Conservation (phyloP, 1,140 invertebrate genomes). For the Drusus annulatus region DNA sequence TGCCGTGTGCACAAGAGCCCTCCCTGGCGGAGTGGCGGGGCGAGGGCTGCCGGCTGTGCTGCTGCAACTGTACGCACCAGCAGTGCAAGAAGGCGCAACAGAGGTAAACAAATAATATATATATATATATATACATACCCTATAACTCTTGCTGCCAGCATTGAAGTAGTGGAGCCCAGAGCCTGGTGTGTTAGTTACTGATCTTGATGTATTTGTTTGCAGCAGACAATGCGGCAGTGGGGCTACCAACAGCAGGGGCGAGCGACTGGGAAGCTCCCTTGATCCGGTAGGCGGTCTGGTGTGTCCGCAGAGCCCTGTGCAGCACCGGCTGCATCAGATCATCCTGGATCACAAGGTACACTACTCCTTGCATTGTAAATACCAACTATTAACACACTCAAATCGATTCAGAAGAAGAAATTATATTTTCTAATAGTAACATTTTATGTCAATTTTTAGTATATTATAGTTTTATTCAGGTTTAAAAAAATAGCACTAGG, state of each 20-base stretch:
- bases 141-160: too few relatives aligned
- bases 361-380: too few relatives aligned
- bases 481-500: too few relatives aligned
- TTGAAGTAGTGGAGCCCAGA: too few relatives aligned
- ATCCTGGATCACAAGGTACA: slow-evolving; percentile 85
- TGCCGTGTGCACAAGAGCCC: slow-evolving; percentile 23
- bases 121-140: too few relatives aligned
- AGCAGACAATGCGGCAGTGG: background rate
- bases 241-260: slow-evolving; percentile 8
- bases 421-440: too few relatives aligned
- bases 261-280: slow-evolving; percentile 49
- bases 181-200: too few relatives aligned
- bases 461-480: too few relatives aligned
- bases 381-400: too few relatives aligned
- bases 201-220: background rate
- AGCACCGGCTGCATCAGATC: slow-evolving; percentile 85
- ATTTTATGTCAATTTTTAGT: too few relatives aligned
- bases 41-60: background rate
- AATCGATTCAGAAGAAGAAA: too few relatives aligned
- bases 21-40: background rate
- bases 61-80: slow-evolving; percentile 10
- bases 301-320: slow-evolving; percentile 83
- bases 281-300: slow-evolving; percentile 84
- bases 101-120: background rate
- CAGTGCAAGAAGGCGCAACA: background rate